Percentiles rank a stretch among this genome's conserved stretches.
Evolutionary conservation across 1,140 invertebrate genomes (phyloP).

Genomic region (Chironomus striatipennis): DNA sequence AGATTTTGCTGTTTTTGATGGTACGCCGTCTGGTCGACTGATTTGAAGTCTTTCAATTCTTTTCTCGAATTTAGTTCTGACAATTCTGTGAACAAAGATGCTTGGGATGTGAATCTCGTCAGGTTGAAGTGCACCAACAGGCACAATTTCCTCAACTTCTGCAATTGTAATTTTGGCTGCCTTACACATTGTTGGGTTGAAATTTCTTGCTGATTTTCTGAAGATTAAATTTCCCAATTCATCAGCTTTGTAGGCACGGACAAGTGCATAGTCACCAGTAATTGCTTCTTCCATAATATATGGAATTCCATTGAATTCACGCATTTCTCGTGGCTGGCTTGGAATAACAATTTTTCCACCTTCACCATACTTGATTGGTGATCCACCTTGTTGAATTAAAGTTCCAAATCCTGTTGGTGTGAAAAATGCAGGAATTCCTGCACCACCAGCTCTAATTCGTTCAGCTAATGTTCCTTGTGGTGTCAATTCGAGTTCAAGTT

Average conservation of each 20-base stretch:
- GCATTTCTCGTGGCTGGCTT: conserved; percentile 48
- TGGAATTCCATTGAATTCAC: conserved; percentile 72
- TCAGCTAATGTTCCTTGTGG: conserved; percentile 95
- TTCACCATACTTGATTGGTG: conserved; percentile 83
- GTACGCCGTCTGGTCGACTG: conserved; percentile 33
- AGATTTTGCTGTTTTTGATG: conserved; percentile 45
- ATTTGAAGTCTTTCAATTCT: conserved; percentile 64
- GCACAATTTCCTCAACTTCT: conserved; percentile 94
- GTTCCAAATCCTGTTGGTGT: conserved; percentile 95
- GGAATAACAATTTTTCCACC: conserved; percentile 58
- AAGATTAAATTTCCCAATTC: conserved; percentile 88
- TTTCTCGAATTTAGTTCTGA: conserved; percentile 84
- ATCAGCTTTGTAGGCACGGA: conserved; percentile 98
- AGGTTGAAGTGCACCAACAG: conserved; percentile 71
- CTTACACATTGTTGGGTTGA: conserved; percentile 90
- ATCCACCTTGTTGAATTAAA: conserved; percentile 79
- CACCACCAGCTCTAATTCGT: conserved; percentile 85
- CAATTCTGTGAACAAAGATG: conserved; percentile 84
- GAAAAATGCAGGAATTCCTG: conserved; percentile 96
- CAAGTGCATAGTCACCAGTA: conserved; percentile 88
- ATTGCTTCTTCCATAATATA: conserved; percentile 96
- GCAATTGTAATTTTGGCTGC: conserved; percentile 82
- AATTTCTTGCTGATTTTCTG: conserved; percentile 82
- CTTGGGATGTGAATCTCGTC: conserved; percentile 87
- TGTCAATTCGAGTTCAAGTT: conserved; percentile 90